Evolutionary conservation across 2,113 vertebrate species (phyloP), one percentile per base, ranked within the genome.

Genomic region (Hirundichthys speculiger): DNA sequence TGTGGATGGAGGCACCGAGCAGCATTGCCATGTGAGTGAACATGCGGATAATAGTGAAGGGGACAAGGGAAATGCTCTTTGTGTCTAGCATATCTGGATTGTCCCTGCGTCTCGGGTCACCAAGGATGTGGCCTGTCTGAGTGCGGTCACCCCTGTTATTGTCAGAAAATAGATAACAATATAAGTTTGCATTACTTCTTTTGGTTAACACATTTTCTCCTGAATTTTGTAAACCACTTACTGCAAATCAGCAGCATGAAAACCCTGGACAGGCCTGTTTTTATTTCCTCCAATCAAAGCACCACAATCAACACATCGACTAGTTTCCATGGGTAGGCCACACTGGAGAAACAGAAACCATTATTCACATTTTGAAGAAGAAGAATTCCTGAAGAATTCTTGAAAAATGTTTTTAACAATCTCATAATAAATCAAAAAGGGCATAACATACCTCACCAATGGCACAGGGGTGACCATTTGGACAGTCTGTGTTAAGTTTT

Each of bases 21-120:
- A 98, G 60, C 95, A 99, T 91, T 0, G 96, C 64, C 82, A 96
- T 41, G 73, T 99, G 97, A 0, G 95, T 96, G 68, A 99, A 79
- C 69, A 95, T 56, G 19, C 96, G 94, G 9, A 94, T 50, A 20
- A 96, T 69, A 16, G 88, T 42, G 20, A 96, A 95, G 58, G 77
- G 91, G 39, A 79, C 84, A 0, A 92, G 93, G 7, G 95, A 77
- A 72, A 95, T 60, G 51, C 60, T 65, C 58, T 96, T 91, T 18
- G 97, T 96, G 39, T 94, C 92, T 39, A 80, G 47, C 60, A 90
- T 90, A 15, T 57, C 79, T 0, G 81, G 39, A 1, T 83, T 89
- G 79, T 48, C 91, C 8, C 92, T 90, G 4, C 84, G 79, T 0
- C 21, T 0, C 0, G 91, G 79, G 11, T 74, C 41, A 3, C 96